Conservation (phyloP, 2,113 vertebrate species). For the Lycaon pictus region DNA sequence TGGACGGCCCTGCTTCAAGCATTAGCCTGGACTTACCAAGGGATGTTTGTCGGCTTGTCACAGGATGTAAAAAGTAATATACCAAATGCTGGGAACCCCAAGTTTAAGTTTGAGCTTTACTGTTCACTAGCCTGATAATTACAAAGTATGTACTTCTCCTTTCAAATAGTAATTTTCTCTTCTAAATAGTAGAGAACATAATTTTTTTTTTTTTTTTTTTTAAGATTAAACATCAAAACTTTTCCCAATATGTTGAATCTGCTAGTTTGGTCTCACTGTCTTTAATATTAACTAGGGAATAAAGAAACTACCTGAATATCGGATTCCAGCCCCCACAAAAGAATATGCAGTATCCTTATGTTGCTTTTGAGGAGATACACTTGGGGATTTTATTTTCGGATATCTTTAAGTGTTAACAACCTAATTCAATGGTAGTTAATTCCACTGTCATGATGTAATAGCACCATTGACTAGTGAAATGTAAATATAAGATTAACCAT, state of each 20-base stretch:
- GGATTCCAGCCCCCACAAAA: background rate
- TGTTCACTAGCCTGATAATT: background rate
- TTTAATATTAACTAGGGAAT: background rate
- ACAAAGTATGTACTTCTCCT: rapidly evolving
- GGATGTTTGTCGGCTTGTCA: background rate
- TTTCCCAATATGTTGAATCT: background rate
- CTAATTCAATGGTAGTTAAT: background rate
- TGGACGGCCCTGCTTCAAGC: background rate
- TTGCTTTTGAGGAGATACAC: background rate
- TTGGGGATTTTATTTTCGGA: background rate
- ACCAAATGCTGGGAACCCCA: background rate
- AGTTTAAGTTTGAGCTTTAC: background rate
- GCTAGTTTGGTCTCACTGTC: background rate
- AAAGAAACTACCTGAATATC: background rate
- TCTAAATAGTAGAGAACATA: background rate
- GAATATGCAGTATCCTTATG: background rate
- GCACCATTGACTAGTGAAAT: background rate
- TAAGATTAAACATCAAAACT: background rate
- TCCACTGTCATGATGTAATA: too few species aligned
- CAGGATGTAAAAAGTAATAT: background rate
- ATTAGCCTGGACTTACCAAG: background rate
- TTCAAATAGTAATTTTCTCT: background rate
- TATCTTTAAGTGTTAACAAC: background rate
- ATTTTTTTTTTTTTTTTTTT: background rate
- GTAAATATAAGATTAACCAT: background rate